These are phyloP conservation scores for Thera obeliscata DNA, from an alignment of 2,888 invertebrate species.

Conservation along the genomic window DNA sequence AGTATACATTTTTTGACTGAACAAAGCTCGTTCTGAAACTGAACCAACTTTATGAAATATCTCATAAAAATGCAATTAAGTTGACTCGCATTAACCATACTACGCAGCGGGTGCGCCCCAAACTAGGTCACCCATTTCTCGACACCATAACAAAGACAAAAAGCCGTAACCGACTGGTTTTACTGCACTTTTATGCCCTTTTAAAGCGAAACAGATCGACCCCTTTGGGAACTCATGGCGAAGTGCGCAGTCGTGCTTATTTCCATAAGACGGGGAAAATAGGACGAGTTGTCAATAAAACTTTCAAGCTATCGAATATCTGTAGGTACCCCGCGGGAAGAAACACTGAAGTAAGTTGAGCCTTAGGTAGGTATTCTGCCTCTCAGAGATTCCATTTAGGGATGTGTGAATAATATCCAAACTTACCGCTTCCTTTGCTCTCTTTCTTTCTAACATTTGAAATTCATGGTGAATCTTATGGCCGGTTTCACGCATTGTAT, in stretches of 20 bases:
- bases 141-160: slow-evolving; percentile 55
- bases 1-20: not conserved
- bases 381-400: too few species aligned
- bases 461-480: too few species aligned
- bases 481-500: too few species aligned
- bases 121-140: slow-evolving; percentile 81
- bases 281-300: slow-evolving; percentile 45
- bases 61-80: slow-evolving; percentile 68
- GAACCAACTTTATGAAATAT: slow-evolving; percentile 41
- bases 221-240: slow-evolving; percentile 58
- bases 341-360: slow-evolving; percentile 3
- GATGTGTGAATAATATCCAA: too few species aligned
- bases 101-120: slow-evolving; percentile 69
- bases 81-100: slow-evolving; percentile 56
- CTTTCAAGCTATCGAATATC: slow-evolving; percentile 45
- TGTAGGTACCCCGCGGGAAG: slow-evolving; percentile 1
- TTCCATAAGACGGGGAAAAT: slow-evolving; percentile 46
- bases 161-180: slow-evolving; percentile 58
- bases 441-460: too few species aligned
- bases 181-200: slow-evolving; percentile 61
- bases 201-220: slow-evolving; percentile 59
- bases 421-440: too few species aligned
- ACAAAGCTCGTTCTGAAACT: slow-evolving; percentile 17
- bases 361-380: too few species aligned
- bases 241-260: slow-evolving; percentile 35